phyloP scores from a whole-genome alignment of 2,797 vertebrate species.

The Cetoscarus ocellatus region DNA sequence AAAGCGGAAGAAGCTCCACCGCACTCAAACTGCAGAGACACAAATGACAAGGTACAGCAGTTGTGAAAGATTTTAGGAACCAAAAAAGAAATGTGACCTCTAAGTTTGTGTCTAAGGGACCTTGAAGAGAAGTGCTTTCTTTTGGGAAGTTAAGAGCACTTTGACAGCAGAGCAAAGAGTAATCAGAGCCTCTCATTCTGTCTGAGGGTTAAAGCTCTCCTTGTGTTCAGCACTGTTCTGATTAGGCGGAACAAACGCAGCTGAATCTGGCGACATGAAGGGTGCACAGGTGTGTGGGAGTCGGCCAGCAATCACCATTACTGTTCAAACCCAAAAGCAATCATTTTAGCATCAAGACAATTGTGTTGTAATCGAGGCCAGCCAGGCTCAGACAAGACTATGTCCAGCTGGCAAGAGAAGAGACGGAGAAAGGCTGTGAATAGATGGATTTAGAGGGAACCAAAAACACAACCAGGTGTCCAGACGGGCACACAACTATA shows the following conservation, averaged over 20 bases:
- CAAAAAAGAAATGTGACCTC: constrained; percentile 12
- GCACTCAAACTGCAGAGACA: constrained; percentile 60
- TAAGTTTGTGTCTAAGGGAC: constrained; percentile 8
- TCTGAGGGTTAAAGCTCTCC: constrained; percentile 46
- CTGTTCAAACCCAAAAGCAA: constrained; percentile 73
- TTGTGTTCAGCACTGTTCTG: constrained; percentile 43
- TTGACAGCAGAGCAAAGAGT: constrained; percentile 46
- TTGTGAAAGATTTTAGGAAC: neutral
- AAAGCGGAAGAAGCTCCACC: constrained; percentile 35
- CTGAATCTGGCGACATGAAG: constrained; percentile 49
- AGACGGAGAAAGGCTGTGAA: constrained; percentile 36
- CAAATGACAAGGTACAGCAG: constrained; percentile 20
- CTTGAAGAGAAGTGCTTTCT: constrained; percentile 7
- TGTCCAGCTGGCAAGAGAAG: constrained; percentile 70
- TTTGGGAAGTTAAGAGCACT: constrained; percentile 34
- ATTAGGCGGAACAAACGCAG: constrained; percentile 68
- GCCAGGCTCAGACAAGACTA: constrained; percentile 62
- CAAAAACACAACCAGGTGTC: constrained; percentile 22
- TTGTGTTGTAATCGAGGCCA: constrained; percentile 71
- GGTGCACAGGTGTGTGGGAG: constrained; percentile 76
- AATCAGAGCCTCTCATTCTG: constrained; percentile 52
- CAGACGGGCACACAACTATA: constrained; percentile 45
- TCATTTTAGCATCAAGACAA: constrained; percentile 78
- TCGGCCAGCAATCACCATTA: constrained; percentile 78
- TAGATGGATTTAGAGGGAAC: constrained; percentile 27